phyloP scores from a whole-genome alignment of 2,797 vertebrate species.

The Chelmon rostratus region DNA sequence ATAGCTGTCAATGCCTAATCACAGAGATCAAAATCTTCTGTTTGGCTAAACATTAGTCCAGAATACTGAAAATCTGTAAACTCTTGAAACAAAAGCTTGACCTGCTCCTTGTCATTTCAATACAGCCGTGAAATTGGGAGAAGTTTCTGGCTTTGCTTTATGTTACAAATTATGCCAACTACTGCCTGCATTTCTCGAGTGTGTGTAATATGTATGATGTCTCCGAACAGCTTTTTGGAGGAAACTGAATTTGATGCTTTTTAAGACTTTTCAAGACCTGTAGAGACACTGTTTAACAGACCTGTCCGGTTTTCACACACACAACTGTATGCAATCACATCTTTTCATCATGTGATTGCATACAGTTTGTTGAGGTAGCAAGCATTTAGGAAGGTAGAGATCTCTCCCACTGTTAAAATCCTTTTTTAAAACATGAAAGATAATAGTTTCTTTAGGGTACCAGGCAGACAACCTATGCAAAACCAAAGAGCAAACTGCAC shows the following conservation, averaged over 20 bases:
- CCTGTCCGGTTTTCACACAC: background rate
- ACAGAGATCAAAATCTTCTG: too few relatives aligned
- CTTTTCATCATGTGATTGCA: background rate
- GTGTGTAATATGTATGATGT: too few relatives aligned
- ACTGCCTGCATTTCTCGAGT: too few relatives aligned
- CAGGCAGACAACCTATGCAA: background rate
- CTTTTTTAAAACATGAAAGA: constrained; percentile 2
- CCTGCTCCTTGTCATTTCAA: too few relatives aligned
- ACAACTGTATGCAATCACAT: too few relatives aligned
- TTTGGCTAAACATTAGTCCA: too few relatives aligned
- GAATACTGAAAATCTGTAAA: too few relatives aligned
- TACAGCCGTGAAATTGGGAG: too few relatives aligned
- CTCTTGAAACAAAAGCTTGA: too few relatives aligned
- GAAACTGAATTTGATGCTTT: background rate
- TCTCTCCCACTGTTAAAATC: background rate
- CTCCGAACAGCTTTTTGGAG: too few relatives aligned
- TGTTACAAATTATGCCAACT: too few relatives aligned
- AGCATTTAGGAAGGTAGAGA: background rate
- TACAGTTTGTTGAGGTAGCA: background rate
- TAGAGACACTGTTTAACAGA: background rate
- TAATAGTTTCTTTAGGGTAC: background rate
- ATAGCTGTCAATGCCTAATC: background rate
- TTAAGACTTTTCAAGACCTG: background rate
- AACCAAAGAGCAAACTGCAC: background rate
- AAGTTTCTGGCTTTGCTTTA: too few relatives aligned